phyloP scores from a whole-genome alignment of 2,113 vertebrate genomes.

The Elachura formosa region DNA sequence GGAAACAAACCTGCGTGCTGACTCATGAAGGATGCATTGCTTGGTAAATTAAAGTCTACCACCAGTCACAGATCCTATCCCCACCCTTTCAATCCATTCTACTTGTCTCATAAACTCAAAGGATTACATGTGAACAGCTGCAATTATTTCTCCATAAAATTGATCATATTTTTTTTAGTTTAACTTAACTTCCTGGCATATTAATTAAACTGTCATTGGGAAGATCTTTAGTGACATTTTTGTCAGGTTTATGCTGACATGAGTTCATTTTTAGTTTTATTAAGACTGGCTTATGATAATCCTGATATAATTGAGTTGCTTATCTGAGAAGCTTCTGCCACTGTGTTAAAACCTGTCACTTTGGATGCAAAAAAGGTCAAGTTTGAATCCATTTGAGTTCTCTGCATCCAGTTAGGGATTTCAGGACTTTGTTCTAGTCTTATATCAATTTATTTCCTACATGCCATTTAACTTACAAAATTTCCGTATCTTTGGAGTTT shows the following conservation, averaged over 20 bases:
- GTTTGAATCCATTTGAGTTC: background rate
- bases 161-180: background rate
- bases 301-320: constrained; percentile 17
- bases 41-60: background rate
- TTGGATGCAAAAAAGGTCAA: background rate
- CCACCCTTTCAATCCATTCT: background rate
- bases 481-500: background rate
- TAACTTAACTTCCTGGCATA: constrained; percentile 30
- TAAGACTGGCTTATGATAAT: constrained; percentile 1
- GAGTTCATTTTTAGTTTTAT: constrained; percentile 25
- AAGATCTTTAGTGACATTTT: constrained; percentile 21
- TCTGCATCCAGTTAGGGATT: background rate
- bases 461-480: background rate
- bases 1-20: background rate
- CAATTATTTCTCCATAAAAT: constrained; percentile 23
- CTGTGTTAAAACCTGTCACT: background rate
- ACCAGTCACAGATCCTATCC: background rate
- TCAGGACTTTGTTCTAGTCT: background rate
- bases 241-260: constrained; percentile 8
- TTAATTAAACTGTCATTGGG: constrained; percentile 37
- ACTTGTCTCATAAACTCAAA: background rate
- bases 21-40: background rate
- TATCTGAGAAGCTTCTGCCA: background rate
- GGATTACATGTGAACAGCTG: background rate
- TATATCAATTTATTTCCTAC: background rate